Conservation (phyloP, 92 coral and sea anemone species). For the Phenganax marumi region DNA sequence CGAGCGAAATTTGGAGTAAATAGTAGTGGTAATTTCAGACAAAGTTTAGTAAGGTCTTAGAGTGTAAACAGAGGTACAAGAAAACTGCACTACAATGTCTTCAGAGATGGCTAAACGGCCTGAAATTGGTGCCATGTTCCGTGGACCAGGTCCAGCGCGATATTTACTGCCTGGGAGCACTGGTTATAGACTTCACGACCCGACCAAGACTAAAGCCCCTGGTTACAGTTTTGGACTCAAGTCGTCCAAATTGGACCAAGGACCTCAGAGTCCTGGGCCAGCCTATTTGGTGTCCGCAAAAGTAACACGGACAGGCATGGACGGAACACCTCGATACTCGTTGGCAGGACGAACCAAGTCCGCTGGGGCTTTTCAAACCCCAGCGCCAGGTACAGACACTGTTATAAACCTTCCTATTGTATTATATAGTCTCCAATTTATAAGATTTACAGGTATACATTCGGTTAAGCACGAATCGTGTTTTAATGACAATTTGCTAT, state of each 20-base stretch:
- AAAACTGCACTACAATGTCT: slow-evolving; percentile 31
- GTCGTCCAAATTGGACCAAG: slow-evolving; percentile 40
- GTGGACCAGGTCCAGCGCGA: slow-evolving; percentile 96
- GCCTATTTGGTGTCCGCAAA: slow-evolving; percentile 60
- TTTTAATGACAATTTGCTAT: not conserved
- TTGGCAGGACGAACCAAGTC: slow-evolving; percentile 68
- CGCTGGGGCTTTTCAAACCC: slow-evolving; percentile 65
- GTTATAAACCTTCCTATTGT: too few species aligned
- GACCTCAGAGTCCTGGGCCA: slow-evolving; percentile 71
- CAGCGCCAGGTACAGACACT: slow-evolving; percentile 75
- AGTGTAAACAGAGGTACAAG: not conserved
- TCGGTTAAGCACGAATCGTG: not conserved
- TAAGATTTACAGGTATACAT: not conserved
- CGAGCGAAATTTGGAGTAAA: not conserved
- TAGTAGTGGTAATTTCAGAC: not conserved
- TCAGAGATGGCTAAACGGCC: slow-evolving; percentile 58
- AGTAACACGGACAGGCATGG: slow-evolving; percentile 73
- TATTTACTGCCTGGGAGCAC: slow-evolving; percentile 78
- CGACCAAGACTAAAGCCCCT: slow-evolving; percentile 68
- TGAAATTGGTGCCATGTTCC: slow-evolving; percentile 91
- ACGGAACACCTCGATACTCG: slow-evolving; percentile 77
- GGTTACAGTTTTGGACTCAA: slow-evolving; percentile 75
- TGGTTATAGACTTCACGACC: slow-evolving; percentile 71
- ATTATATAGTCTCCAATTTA: not conserved
- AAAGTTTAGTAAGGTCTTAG: not conserved